Evolutionary conservation across 2,888 invertebrate species (phyloP), one percentile per base, ranked within the genome.

Genomic region (Apotomis betuletana): DNA sequence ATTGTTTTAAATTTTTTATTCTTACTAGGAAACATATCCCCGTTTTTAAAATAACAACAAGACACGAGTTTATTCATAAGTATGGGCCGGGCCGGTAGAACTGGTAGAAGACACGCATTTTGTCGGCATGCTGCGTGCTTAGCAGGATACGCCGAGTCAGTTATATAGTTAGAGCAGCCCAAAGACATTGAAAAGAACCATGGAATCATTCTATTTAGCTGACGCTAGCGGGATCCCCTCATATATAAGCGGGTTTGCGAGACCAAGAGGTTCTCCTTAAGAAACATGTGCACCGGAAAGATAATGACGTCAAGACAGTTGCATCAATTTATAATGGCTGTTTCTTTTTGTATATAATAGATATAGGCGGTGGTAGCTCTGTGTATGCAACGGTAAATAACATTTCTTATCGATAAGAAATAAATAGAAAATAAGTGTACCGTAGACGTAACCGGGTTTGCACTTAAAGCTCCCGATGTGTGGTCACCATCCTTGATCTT

Each of bases 401-500:
- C 52, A 62, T 61, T 62, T 62, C 67, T 67, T 72, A 71, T 62
- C 36, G 58, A 63, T 72, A 65, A 46, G 60, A 62, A 67, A 67
- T 61, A 76, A 69, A 51, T 75, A 78, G 74, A 74, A 52, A 77
- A 72, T 61, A 69, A 75, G 70, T 78, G 80, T 91, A 91, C 90
- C 90, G 85, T 87, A 85, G 72, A 46, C 27, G 27, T 27, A 63
- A 72, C 58, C 63, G 52, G 46, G 69, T 84, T 87, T 63, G 82
- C 79, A 81, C 73, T 83, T 78, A 83, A 75, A 75, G 82, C 70
- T 80, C 82, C 86, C 67, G 87, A 74, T 73, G 83, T 77, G 80
- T 82, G 80, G 75, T 87, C 87, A 78, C 87, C 89, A 79, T 86
- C 85, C 86, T 86, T 87, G 87, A 82, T 83, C 83, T 88, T 90